Base-by-base conservation (phyloP, 2,797 vertebrate species). In the Propithecus perrieri region DNA sequence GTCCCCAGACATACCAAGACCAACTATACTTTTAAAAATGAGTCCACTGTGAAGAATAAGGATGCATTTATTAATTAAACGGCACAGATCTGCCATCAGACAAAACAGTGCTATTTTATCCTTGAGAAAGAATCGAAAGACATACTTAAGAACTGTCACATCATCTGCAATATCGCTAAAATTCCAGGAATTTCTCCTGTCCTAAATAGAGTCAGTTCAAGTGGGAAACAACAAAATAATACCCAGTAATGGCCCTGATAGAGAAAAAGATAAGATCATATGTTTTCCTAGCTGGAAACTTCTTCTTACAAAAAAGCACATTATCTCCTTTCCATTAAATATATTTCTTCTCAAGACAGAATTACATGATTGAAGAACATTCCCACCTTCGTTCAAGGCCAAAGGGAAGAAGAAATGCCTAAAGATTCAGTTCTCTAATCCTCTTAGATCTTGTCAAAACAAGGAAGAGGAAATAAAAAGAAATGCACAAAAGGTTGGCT, bases 391-490 rank as follows among this genome's bases (percentile, higher is more conserved):
- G 86, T 93, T 93, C 71, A 89, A 94, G 63, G 55, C 76, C 88
- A 95, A 88, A 94, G 38, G 53, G 53, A 90, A 93, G 75, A 91
- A 95, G 76, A 93, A 96, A 96, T 74, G 74, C 38, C 84, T 95
- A 74, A 94, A 86, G n/a, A 76, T 30, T 91, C 28, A 9, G 65
- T 94, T 90, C 79, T 83, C 89, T 96, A 97, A 92, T 92, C 76
- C 85, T 78, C 92, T 94, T 43, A 95, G 13, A 97, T 46, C 92
- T 85, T 90, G 48, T 80, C 87, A 96, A 97, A 97, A 97, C 72
- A 96, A 96, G 75, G 79, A 94, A 89, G 79, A 72, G 59, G 89
- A 97, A 92, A 95, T n/a, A 46, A 50, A 91, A 72, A 75, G 7
- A 91, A 74, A 85, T 26, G 72, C 46, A 12, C 22, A 55, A 75